phyloP scores from a whole-genome alignment of 2,888 invertebrate species.

The Tiliacea citrago region DNA sequence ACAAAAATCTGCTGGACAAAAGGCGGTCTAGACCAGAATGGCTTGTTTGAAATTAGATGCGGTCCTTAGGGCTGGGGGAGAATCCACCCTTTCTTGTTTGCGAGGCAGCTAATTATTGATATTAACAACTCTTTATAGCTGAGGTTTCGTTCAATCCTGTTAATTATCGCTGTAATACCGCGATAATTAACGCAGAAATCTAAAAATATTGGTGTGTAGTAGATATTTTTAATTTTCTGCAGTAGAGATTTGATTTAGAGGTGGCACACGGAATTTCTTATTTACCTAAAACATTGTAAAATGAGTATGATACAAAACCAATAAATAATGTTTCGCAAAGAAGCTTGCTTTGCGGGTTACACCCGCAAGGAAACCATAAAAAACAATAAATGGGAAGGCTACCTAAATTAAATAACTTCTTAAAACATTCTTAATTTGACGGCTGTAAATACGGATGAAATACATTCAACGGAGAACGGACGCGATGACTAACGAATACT shows the following conservation, averaged over 20 bases:
- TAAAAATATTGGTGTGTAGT: background rate
- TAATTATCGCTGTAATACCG: background rate
- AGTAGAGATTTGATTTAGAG: background rate
- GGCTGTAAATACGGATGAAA: constrained; percentile 29
- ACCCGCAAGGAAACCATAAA: background rate
- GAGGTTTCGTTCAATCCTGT: constrained; percentile 17
- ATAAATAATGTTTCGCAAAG: background rate
- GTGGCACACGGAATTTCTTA: no score
- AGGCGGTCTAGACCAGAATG: constrained; percentile 78
- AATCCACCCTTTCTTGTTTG: constrained; percentile 53
- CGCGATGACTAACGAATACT: constrained; percentile 41
- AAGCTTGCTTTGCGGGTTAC: background rate
- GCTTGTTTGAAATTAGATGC: constrained; percentile 79
- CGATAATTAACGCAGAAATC: background rate
- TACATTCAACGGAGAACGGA: constrained; percentile 29
- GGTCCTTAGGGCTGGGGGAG: constrained; percentile 49
- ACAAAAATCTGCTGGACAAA: constrained; percentile 78
- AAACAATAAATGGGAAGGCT: background rate
- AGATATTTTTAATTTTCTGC: background rate
- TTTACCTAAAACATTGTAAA: background rate
- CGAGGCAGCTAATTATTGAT: constrained; percentile 48
- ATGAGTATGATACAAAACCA: background rate
- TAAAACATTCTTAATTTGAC: constrained; percentile 34
- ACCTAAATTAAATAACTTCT: constrained; percentile 8
- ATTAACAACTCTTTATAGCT: constrained; percentile 32